Conservation (phyloP, 2,113 vertebrate genomes). For the Otolemur garnettii region DNA sequence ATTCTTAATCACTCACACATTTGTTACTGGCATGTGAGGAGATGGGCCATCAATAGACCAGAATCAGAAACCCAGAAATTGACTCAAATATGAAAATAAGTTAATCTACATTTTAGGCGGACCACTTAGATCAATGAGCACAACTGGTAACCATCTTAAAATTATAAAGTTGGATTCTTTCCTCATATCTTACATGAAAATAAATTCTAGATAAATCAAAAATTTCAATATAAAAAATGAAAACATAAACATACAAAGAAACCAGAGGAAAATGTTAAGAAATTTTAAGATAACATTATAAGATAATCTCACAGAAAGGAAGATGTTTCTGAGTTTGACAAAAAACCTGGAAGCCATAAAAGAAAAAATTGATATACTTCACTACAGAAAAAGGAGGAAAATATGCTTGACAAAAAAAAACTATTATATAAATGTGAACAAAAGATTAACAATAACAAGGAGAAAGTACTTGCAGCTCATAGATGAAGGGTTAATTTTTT, state of each 20-base stretch:
- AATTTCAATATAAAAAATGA: conserved; percentile 14
- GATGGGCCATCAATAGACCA: neutral
- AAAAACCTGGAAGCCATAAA: conserved; percentile 1
- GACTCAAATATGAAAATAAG: conserved; percentile 17
- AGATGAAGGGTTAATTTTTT: conserved; percentile 11
- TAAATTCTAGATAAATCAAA: conserved; percentile 18
- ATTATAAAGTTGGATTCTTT: neutral
- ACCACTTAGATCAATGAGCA: neutral
- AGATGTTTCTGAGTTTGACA: neutral
- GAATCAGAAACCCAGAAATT: neutral
- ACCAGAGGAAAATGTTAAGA: conserved; percentile 29
- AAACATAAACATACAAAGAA: conserved; percentile 51
- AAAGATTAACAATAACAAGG: conserved; percentile 39
- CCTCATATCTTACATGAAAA: conserved; percentile 25
- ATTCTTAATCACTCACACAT: neutral
- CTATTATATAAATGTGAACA: neutral
- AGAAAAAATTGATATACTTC: conserved; percentile 22
- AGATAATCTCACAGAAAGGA: conserved; percentile 10
- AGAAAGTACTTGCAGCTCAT: conserved; percentile 21
- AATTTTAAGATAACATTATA: no score
- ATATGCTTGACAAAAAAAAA: neutral
- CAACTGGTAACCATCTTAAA: neutral
- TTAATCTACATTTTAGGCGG: neutral
- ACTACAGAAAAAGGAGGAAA: conserved; percentile 7
- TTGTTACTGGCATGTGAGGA: neutral